phyloP scores from a whole-genome alignment of 2,113 vertebrate species.

The Amphiprion percula region DNA sequence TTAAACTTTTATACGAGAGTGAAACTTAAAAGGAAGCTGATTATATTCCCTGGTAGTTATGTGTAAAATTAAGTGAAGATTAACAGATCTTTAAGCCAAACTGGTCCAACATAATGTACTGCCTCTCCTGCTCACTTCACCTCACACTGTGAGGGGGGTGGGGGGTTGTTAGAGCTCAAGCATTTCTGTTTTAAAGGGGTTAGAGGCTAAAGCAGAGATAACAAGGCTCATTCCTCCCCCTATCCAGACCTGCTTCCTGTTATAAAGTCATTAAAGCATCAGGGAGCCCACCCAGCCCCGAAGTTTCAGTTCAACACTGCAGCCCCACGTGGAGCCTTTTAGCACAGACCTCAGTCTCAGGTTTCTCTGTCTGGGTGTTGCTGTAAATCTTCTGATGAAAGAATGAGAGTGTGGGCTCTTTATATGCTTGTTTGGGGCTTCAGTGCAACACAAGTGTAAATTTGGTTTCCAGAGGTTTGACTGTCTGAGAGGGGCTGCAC shows the following conservation, averaged over 20 bases:
- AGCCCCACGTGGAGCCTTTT: slow-evolving; percentile 13
- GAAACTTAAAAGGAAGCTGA: too few species aligned
- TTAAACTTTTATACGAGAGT: too few species aligned
- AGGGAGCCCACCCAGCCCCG: slow-evolving; percentile 52
- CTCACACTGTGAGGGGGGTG: not conserved
- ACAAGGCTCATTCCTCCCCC: slow-evolving; percentile 50
- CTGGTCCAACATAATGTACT: too few species aligned
- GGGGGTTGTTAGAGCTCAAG: slow-evolving; percentile 7
- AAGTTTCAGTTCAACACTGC: slow-evolving; percentile 20
- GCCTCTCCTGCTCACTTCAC: not conserved
- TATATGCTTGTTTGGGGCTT: not conserved
- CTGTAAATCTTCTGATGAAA: slow-evolving; percentile 39
- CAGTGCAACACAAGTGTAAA: not conserved
- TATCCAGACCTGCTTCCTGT: slow-evolving; percentile 68
- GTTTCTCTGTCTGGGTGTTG: slow-evolving; percentile 21
- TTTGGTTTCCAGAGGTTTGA: not conserved
- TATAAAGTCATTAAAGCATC: slow-evolving; percentile 71
- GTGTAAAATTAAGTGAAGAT: too few species aligned
- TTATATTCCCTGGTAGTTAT: too few species aligned
- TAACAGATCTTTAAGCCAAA: too few species aligned
- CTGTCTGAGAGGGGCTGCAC: not conserved
- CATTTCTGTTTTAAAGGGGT: slow-evolving; percentile 42
- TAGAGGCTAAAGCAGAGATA: slow-evolving; percentile 53
- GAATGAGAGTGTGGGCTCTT: not conserved
- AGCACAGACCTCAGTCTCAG: slow-evolving; percentile 15